Conservation (phyloP, 2,888 invertebrate species). For the Orthosia incerta region DNA sequence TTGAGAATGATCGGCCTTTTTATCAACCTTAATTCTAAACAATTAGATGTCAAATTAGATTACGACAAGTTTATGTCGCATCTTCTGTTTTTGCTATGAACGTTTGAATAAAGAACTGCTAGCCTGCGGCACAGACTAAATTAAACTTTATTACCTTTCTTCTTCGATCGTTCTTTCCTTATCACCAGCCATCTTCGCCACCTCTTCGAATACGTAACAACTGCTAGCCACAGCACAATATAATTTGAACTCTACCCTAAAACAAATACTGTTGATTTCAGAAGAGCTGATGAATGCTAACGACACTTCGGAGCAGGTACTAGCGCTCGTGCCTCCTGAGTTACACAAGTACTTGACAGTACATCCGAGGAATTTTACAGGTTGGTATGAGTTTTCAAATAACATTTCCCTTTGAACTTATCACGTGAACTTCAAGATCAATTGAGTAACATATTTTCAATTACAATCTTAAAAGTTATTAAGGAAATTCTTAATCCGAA, state of each 20-base stretch:
- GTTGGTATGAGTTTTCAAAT: conserved; percentile 71
- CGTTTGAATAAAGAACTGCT: not conserved
- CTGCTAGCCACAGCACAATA: conserved; percentile 40
- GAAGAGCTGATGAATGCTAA: conserved; percentile 92
- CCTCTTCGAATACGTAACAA: conserved; percentile 6
- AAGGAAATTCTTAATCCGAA: no score
- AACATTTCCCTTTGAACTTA: no score
- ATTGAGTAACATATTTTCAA: no score
- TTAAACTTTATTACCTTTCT: not conserved
- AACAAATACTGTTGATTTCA: conserved; percentile 70
- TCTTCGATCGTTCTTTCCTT: not conserved
- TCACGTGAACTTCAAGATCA: no score
- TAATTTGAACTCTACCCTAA: conserved; percentile 19
- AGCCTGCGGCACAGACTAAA: not conserved
- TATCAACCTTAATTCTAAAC: no score
- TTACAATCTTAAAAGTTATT: no score
- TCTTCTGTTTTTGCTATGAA: no score
- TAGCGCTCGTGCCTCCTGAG: conserved; percentile 95
- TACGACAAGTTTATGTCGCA: no score
- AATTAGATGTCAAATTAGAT: no score
- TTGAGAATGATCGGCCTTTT: no score
- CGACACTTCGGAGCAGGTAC: conserved; percentile 94
- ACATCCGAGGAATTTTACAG: conserved; percentile 91
- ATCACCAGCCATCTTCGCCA: not conserved
- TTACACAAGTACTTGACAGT: conserved; percentile 95